phyloP scores from a whole-genome alignment of 2,888 invertebrate genomes.

The Hoplodrina ambigua region DNA sequence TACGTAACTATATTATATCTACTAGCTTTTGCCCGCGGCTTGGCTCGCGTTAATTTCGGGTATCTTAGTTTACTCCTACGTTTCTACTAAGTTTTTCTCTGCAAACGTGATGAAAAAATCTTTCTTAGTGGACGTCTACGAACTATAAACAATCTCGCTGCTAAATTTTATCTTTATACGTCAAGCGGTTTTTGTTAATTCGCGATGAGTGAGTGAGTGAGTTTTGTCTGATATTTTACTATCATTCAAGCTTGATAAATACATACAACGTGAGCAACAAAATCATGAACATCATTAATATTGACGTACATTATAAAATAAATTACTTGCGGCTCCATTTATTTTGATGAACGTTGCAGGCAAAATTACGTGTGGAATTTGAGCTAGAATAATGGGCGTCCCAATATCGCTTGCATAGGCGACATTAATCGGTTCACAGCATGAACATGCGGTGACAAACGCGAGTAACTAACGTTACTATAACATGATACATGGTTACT shows the following conservation, averaged over 20 bases:
- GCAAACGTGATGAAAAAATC: too few relatives aligned
- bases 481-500: neutral
- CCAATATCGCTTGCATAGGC: conserved; percentile 11
- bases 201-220: too few relatives aligned
- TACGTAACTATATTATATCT: neutral
- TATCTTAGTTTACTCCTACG: too few relatives aligned
- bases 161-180: too few relatives aligned
- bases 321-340: conserved; percentile 3
- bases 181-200: too few relatives aligned
- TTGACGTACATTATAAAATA: neutral
- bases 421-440: conserved; percentile 15
- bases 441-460: conserved; percentile 16
- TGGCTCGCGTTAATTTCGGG: too few relatives aligned
- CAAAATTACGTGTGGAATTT: conserved; percentile 31
- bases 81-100: too few relatives aligned
- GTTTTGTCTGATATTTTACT: too few relatives aligned
- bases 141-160: too few relatives aligned
- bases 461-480: neutral
- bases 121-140: too few relatives aligned
- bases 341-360: conserved; percentile 21
- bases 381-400: conserved; percentile 22
- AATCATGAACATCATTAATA: neutral
- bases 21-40: too few relatives aligned
- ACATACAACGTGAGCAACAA: neutral
- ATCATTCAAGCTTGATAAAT: neutral